Evolutionary conservation across 2,888 invertebrate species (phyloP), one percentile per base, ranked within the genome.

Genomic region (Tenthredo distinguenda): DNA sequence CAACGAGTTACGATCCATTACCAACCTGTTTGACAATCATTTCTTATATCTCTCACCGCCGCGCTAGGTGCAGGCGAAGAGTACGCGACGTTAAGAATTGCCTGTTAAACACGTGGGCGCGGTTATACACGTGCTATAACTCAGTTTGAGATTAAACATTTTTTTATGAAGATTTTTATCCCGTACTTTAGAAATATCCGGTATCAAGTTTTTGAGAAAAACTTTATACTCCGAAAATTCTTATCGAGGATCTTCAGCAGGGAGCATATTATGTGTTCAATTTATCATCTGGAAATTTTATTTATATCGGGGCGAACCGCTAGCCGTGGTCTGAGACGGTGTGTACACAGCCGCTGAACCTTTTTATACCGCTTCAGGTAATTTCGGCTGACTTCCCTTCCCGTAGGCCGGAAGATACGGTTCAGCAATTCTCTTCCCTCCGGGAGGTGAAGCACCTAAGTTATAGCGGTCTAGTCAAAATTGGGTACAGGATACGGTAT

Each of bases 21-120:
- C 81, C 81, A 81, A 81, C 81, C 81, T 81, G 81, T 62, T 62
- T 58, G 58, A 81, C 81, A 81, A 62, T 81, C 62, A 26, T 26
- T 26, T 62, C 40, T 62, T 81, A 62, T 62, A 62, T 62, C 81
- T 74, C 3, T 74, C 5, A n/a, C 43, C 34, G 68, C 26, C 26
- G 10, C 2, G 7, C 62, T n/a, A 21, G 21, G 62, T 21, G n/a
- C 31, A 15, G 34, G 12, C 18, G 68, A 26, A 26, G 7, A 62
- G 10, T 9, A 31, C 68, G 68, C 68, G 68, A 5, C 15, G 34
- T 68, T 18, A 68, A 68, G 68, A 68, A 68, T 74, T 74, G n/a
- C 72, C 21, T 74, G 40, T n/a, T 43, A 74, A 26, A 7, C 72
- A 74, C 40, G 43, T 43, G 43, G 72, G 72, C 72, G 34, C 68